Percentiles rank a stretch among this genome's conserved stretches.
Conservation (phyloP, 2,797 vertebrate genomes). For the Tinamus major region DNA sequence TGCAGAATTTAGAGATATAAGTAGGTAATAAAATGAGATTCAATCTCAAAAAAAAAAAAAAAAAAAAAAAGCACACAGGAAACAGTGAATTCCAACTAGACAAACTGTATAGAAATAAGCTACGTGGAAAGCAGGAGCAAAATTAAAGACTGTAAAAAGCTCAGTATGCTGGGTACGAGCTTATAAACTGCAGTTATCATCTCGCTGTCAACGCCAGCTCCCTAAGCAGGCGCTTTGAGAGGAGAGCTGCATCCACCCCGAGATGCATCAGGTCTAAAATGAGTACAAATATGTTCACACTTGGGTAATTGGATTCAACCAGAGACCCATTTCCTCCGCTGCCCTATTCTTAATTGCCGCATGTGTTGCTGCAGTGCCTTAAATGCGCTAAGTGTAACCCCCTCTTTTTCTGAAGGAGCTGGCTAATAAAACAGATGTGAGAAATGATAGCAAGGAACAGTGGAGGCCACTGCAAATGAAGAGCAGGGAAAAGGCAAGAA, state of each 20-base stretch:
- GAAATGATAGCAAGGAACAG: not conserved
- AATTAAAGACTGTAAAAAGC: conserved; percentile 20
- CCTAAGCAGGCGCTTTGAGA: not conserved
- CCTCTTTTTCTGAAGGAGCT: not conserved
- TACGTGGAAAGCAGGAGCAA: not conserved
- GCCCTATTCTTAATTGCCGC: not conserved
- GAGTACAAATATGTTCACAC: not conserved
- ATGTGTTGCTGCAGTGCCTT: not conserved
- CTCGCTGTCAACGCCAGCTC: not conserved
- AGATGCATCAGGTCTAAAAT: not conserved
- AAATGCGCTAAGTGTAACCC: not conserved
- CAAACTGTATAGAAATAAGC: not conserved
- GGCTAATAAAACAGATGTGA: not conserved
- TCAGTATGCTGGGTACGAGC: not conserved
- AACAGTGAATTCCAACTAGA: conserved; percentile 46
- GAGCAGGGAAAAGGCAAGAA: not conserved
- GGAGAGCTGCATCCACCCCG: not conserved
- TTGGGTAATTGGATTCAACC: not conserved
- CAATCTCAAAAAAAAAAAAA: not conserved
- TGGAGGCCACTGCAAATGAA: not conserved
- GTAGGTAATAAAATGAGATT: conserved; percentile 54
- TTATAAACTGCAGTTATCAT: conserved; percentile 5
- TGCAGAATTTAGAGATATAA: conserved; percentile 47
- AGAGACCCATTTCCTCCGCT: not conserved
- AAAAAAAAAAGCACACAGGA: not conserved